Base-by-base conservation (phyloP, 2,888 invertebrate genomes). In the Teleogryllus oceanicus region DNA sequence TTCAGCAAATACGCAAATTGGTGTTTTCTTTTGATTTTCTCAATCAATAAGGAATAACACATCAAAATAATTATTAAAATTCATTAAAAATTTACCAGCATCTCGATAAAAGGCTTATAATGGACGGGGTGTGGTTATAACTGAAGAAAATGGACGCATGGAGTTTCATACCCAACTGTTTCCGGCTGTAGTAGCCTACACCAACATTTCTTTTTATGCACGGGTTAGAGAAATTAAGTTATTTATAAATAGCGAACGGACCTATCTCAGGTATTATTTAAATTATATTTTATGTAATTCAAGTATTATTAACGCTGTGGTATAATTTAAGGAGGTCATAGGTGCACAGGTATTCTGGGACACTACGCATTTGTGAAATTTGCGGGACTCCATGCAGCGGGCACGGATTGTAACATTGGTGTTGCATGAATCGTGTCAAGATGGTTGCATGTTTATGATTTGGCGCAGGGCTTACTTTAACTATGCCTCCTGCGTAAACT, bases 381-480 rank as follows among this genome's bases (percentile, higher is more conserved):
- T 82, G 81, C 82, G 79, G 81, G 81, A 80, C 62, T 62, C 80
- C 80, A 79, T 80, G 80, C 81, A 82, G 82, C 82, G 83, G 83
- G 82, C 83, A 83, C 82, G 81, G 82, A 81, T 81, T 83, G 83
- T 83, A 82, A 83, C 83, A 83, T 83, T 83, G 82, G 83, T 83
- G 84, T 84, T 84, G 84, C 84, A 83, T 84, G 84, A 84, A 83
- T 85, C 84, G 85, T 85, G 85, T 85, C 85, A 85, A 85, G 85
- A 85, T 85, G 85, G 85, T 85, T 85, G 85, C 84, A 84, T 84
- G 85, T 84, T 84, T 84, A 84, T 84, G 84, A 84, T 84, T 84
- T 84, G 84, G 85, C 84, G 83, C 84, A 84, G 83, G 83, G 83
- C 83, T 83, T 82, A 83, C 84, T 84, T 84, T 83, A 84, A 83